A percentile compares a stretch with the other conserved stretches of the same genome.
phyloP scores from a whole-genome alignment of 2,113 vertebrate genomes.

The Dasypus novemcinctus region DNA sequence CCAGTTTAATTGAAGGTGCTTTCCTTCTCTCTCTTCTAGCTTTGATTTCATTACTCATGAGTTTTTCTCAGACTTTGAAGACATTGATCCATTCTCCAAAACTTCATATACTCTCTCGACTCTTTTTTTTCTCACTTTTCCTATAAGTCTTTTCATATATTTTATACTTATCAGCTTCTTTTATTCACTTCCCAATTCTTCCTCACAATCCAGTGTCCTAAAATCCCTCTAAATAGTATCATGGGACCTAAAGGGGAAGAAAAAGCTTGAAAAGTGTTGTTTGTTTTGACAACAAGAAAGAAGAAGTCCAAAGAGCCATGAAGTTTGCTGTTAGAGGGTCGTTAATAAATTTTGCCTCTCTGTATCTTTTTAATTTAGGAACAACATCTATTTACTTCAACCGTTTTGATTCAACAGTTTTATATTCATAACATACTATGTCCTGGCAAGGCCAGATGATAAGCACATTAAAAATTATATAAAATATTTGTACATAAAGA shows the following conservation, averaged over 20 bases:
- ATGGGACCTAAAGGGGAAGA: background rate
- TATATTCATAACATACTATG: background rate
- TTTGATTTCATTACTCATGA: background rate
- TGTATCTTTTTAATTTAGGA: background rate
- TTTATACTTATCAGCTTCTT: background rate
- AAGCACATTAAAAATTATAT: background rate
- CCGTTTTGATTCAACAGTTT: background rate
- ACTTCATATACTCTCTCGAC: background rate
- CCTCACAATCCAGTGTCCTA: background rate
- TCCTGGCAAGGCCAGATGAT: background rate
- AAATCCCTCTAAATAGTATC: background rate
- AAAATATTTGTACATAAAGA: background rate
- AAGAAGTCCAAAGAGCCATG: background rate
- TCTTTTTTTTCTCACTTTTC: background rate
- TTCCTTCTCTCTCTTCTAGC: background rate
- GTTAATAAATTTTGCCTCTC: background rate
- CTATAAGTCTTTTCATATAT: background rate
- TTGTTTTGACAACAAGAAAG: background rate
- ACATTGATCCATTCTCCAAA: background rate
- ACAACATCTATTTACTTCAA: background rate
- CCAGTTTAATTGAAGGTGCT: background rate
- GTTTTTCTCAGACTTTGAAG: background rate
- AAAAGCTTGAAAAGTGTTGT: background rate
- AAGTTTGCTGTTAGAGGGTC: background rate
- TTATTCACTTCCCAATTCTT: background rate